Conservation (phyloP, 2,113 vertebrate genomes). For the Ibidorhyncha struthersii region DNA sequence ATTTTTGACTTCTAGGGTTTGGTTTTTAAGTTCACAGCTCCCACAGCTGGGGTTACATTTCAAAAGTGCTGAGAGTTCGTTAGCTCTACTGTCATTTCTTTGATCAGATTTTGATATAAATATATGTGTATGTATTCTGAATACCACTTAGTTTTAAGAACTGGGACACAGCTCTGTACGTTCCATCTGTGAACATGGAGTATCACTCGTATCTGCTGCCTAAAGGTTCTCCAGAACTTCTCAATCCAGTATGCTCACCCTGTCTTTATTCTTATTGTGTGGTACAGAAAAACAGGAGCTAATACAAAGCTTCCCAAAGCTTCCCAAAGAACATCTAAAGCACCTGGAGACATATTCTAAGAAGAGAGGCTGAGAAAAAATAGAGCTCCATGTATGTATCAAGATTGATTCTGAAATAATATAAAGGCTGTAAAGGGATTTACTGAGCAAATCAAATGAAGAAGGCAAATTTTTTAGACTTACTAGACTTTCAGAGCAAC, state of each 20-base stretch:
- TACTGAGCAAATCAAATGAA: neutral
- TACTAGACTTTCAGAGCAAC: constrained; percentile 3
- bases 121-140: neutral
- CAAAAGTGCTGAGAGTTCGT: neutral
- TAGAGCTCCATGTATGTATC: neutral
- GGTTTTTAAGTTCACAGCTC: neutral
- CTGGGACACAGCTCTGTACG: fast-evolving
- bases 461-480: neutral
- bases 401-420: constrained; percentile 27
- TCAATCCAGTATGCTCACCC: neutral
- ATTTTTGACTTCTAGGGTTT: neutral
- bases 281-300: constrained; percentile 8
- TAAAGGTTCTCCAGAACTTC: constrained; percentile 47
- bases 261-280: constrained; percentile 43
- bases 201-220: neutral
- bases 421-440: neutral
- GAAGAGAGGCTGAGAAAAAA: neutral
- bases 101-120: neutral
- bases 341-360: neutral
- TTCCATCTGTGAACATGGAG: neutral
- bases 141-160: neutral
- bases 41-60: neutral
- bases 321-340: neutral
- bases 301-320: too few relatives aligned
- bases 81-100: neutral